These are phyloP conservation scores for Tetramorium simillimum DNA, from an alignment of 1,140 invertebrate species.

Conservation along the genomic window DNA sequence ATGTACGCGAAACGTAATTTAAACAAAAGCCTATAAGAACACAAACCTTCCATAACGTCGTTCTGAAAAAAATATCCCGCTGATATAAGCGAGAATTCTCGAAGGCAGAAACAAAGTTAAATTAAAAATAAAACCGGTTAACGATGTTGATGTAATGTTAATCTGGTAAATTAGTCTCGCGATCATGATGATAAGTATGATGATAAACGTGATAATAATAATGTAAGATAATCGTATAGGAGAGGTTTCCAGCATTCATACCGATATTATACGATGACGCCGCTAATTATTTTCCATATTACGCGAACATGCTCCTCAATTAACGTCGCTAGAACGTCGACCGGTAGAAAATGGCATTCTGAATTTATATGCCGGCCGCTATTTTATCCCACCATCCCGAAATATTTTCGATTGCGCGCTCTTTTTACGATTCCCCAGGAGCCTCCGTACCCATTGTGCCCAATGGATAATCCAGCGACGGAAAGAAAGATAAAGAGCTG, in stretches of 20 bases:
- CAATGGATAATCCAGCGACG: conserved; percentile 61
- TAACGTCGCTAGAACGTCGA: neutral
- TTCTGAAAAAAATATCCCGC: neutral
- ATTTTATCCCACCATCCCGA: conserved; percentile 47
- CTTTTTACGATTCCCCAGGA: conserved; percentile 57
- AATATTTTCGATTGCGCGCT: conserved; percentile 59
- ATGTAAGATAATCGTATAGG: neutral
- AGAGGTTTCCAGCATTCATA: neutral
- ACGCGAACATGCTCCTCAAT: neutral
- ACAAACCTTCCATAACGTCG: neutral
- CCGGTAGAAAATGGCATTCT: conserved; percentile 47
- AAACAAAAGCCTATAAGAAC: neutral
- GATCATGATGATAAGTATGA: neutral
- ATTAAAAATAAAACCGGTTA: neutral
- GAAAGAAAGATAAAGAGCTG: conserved; percentile 60
- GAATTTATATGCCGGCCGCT: conserved; percentile 34
- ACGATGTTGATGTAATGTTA: neutral
- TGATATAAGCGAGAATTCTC: neutral
- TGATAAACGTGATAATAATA: neutral
- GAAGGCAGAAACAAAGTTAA: neutral
- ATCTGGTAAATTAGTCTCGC: neutral
- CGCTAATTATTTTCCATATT: conserved; percentile 3
- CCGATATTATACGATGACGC: neutral
- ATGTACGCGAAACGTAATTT: neutral
- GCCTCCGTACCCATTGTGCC: conserved; percentile 51